Percentiles rank a stretch among this genome's conserved stretches.
Evolutionary conservation across 2,797 vertebrate species (phyloP).

Genomic region (Loris lydekkerianus): DNA sequence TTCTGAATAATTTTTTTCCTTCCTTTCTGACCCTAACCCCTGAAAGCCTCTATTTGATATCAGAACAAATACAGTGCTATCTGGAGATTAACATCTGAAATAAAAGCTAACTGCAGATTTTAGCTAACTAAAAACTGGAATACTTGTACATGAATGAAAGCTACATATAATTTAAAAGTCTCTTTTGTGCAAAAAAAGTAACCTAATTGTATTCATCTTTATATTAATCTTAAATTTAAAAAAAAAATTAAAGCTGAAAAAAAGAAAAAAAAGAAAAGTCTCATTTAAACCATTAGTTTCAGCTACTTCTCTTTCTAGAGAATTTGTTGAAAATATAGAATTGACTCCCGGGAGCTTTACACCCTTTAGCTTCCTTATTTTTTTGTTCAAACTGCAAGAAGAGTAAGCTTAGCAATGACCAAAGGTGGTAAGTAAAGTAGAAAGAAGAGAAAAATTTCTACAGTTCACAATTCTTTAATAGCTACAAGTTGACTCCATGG

Average conservation of each 20-base stretch:
- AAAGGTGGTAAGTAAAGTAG: background rate
- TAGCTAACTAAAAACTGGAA: constrained; percentile 46
- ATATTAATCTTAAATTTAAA: no score
- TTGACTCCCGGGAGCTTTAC: background rate
- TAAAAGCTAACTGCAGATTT: constrained; percentile 32
- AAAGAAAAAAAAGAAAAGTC: background rate
- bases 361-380: background rate
- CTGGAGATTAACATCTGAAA: constrained; percentile 26
- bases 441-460: background rate
- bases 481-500: background rate
- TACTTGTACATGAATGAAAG: background rate
- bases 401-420: background rate
- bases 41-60: background rate
- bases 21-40: background rate
- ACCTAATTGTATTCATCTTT: no score
- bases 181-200: background rate
- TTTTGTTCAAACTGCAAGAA: background rate
- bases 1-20: constrained; percentile 52
- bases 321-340: constrained; percentile 23
- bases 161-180: constrained; percentile 33
- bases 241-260: no score
- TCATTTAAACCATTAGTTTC: constrained; percentile 46
- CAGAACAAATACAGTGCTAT: background rate
- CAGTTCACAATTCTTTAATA: background rate
- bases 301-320: background rate